Base-by-base conservation (phyloP, 1,140 invertebrate species). In the Chlorops oryzae region DNA sequence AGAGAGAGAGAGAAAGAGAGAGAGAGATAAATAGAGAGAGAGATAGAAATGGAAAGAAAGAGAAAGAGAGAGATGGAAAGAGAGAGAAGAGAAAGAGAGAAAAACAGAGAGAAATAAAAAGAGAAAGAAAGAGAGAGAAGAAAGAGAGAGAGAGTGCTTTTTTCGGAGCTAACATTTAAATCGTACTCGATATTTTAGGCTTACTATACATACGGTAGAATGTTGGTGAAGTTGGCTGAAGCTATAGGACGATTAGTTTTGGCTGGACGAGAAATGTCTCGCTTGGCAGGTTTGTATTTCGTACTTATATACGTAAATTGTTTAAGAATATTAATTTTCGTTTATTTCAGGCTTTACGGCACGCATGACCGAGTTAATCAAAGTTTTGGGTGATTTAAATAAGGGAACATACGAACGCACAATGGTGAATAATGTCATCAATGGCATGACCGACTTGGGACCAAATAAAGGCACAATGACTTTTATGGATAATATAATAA, bases 171-270 rank as follows among this genome's bases (percentile, higher is more conserved):
- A 9, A 32, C n/a, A n/a, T 32, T 9, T 32, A 7, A 32, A 39
- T n/a, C n/a, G n/a, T n/a, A n/a, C n/a, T n/a, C n/a, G n/a, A 22
- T 22, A 15, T 5, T 17, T 15, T 60, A 76, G 74, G 81, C 88
- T 61, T 98, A 99, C 65, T 98, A 98, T 72, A 94, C 90, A 12
- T 93, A 90, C 74, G 96, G 96, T 0, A 79, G 95, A 13, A 98
- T 98, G 95, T 77, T 98, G 62, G 84, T 98, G 3, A 95, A 96
- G 70, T 79, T 98, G 74, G 95, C 95, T 1, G 93, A 98, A 77
- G 94, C 95, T 23, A 93, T 98, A 59, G 96, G 95, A 6, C 80
- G 95, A 35, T 75, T 98, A 20, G 90, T 98, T 5, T 72, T 98
- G 39, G 93, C 95, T 22, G 93, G 95, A 3, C 77, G 94, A 55